A percentile compares a stretch with the other conserved stretches of the same genome.
Evolutionary conservation across 1,140 invertebrate species (phyloP).

Genomic region (Penaeus japonicus): DNA sequence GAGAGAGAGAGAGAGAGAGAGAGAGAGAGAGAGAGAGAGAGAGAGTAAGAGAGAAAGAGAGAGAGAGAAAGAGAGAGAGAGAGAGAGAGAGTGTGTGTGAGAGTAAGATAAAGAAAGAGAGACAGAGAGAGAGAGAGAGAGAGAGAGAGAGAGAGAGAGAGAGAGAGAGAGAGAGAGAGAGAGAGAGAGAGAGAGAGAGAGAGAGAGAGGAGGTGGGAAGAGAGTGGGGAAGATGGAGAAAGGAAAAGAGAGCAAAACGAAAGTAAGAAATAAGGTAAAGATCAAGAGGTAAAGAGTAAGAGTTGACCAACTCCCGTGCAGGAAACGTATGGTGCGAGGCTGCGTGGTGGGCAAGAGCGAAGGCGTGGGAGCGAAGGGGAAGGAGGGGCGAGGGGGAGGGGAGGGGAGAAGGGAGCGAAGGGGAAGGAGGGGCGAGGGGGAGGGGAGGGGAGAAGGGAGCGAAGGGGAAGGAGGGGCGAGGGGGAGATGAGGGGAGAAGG

Average conservation of each 20-base stretch:
- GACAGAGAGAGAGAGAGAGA: too few species aligned
- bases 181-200: slow-evolving; percentile 22
- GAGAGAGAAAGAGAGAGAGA: too few species aligned
- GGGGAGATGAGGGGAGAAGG: not conserved
- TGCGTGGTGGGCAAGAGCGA: not conserved
- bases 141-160: too few species aligned
- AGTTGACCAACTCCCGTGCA: not conserved
- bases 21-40: too few species aligned
- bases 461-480: not conserved
- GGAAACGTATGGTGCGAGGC: not conserved
- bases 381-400: not conserved
- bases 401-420: not conserved
- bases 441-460: not conserved
- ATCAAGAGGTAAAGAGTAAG: not conserved
- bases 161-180: slow-evolving; percentile 2
- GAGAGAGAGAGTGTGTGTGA: too few species aligned
- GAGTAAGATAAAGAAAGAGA: too few species aligned
- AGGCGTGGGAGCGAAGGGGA: not conserved
- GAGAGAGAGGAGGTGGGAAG: slow-evolving; percentile 2
- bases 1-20: too few species aligned
- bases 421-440: not conserved
- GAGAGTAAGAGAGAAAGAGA: too few species aligned
- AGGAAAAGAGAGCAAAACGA: not conserved
- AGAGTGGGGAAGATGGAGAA: not conserved
- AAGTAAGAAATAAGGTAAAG: not conserved